These are phyloP conservation scores for Nemopilema nomurai DNA, from an alignment of 30 jellyfish, hydroid and myxozoan species.

Conservation along the genomic window DNA sequence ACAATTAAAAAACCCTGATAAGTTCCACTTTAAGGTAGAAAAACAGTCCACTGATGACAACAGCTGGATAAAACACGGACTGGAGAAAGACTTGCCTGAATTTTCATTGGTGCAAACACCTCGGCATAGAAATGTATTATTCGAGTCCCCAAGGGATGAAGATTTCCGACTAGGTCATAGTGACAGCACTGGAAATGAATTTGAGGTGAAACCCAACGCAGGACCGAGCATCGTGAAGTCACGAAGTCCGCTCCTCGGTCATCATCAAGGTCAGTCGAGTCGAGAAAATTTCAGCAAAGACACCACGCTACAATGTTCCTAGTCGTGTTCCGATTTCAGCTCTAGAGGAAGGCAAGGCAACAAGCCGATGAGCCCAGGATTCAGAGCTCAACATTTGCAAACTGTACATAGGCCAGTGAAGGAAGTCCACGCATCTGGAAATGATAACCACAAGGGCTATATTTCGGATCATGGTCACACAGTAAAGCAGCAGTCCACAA, in stretches of 20 bases:
- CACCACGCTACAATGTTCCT: not conserved
- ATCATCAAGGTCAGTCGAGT: not conserved
- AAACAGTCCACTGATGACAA: not conserved
- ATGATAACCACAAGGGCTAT: not conserved
- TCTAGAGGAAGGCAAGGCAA: not conserved
- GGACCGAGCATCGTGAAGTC: not conserved
- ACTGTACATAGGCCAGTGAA: not conserved
- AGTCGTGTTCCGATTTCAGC: not conserved
- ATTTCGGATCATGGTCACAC: not conserved
- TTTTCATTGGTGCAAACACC: not conserved
- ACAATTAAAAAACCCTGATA: not conserved
- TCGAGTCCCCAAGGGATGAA: slow-evolving; percentile 19
- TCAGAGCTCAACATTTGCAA: not conserved
- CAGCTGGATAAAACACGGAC: not conserved
- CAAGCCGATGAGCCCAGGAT: not conserved
- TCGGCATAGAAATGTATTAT: not conserved
- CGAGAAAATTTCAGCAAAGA: not conserved
- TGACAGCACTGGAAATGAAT: not conserved
- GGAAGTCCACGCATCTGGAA: not conserved
- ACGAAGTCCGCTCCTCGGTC: not conserved
- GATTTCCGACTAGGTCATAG: not conserved
- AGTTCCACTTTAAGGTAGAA: not conserved
- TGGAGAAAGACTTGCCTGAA: not conserved
- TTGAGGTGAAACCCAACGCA: not conserved
- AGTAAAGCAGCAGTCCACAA: not conserved